phyloP scores from a whole-genome alignment of 2,888 invertebrate species.

The Volucella bombylans region DNA sequence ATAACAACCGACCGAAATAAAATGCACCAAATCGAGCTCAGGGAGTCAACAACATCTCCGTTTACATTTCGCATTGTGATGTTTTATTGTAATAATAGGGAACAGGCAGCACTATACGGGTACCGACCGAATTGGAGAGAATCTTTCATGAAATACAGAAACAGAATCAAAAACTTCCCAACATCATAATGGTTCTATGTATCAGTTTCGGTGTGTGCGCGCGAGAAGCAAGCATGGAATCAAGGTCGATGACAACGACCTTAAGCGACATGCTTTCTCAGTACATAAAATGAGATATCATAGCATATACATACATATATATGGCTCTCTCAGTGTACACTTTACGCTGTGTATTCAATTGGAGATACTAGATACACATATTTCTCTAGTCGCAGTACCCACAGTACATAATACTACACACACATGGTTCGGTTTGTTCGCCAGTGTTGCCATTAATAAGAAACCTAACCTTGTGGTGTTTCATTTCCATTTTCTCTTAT shows the following conservation, averaged over 20 bases:
- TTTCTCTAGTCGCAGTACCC: slow-evolving; percentile 23
- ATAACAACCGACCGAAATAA: slow-evolving; percentile 30
- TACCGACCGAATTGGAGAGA: neutral
- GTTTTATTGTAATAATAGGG: slow-evolving; percentile 38
- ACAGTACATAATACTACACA: slow-evolving; percentile 11
- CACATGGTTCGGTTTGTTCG: slow-evolving; percentile 25
- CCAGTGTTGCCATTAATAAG: slow-evolving; percentile 55
- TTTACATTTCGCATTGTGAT: slow-evolving; percentile 51
- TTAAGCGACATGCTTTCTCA: slow-evolving; percentile 68
- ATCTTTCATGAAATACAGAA: no score
- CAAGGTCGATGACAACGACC: slow-evolving; percentile 74
- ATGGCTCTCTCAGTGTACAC: slow-evolving; percentile 30
- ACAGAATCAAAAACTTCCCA: neutral
- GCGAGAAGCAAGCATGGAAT: slow-evolving; percentile 58
- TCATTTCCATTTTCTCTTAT: no score
- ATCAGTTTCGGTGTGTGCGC: slow-evolving; percentile 27
- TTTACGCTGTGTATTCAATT: slow-evolving; percentile 43
- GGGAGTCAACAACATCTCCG: neutral
- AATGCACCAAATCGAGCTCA: slow-evolving; percentile 37
- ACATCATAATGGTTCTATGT: slow-evolving; percentile 18
- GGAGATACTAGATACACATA: slow-evolving; percentile 57
- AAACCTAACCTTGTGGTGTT: no score
- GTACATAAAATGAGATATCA: slow-evolving; percentile 43
- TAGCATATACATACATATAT: neutral
- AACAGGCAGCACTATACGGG: slow-evolving; percentile 9